Evolutionary conservation across 2,113 vertebrate genomes (phyloP), one percentile per base, ranked within the genome.

Genomic region (Sigmodon hispidus): DNA sequence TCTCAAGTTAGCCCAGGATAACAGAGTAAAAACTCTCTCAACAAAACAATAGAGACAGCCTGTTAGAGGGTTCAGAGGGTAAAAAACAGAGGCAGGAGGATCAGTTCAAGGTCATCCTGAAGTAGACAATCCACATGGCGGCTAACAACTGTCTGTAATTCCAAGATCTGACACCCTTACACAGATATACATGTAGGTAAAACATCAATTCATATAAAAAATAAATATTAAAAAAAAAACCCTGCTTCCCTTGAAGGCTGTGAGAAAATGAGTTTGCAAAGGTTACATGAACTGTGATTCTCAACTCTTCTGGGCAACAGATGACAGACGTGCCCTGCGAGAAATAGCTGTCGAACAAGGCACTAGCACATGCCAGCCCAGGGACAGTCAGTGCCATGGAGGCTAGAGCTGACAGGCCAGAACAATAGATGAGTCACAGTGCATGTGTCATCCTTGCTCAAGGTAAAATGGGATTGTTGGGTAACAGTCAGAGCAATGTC

Each of bases 361-460:
- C 36, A 2, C 43, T 72, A 57, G 76, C 34, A 26, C 83, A 69
- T 50, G 90, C 48, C 81, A 87, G 40, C 45, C 9, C 0, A 89
- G 91, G 87, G 81, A 95, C 67, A 67, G 67, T 83, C 94, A 87
- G 93, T 55, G 65, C 52, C 1, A 10, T n/a, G 77, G 73, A 75
- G 63, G 29, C 84, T 65, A 7, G 87, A 76, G 88, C 88, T 5
- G 91, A 84, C 75, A 85, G 81, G 69, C 65, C 81, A 91, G 89
- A 89, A 91, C 93, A 95, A 94, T 70, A 65, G 67, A 75, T 89
- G 94, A 97, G 89, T 96, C 96, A 97, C 72, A 12, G 29, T 21
- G n/a, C n/a, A 29, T 21, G 17, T 95, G 94, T 96, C 94, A 91
- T 81, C 89, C 95, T 94, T 83, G 81, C 95, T 96, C 94, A 91